Conservation (phyloP, 2,113 vertebrate species). For the Phyllostomus discolor region DNA sequence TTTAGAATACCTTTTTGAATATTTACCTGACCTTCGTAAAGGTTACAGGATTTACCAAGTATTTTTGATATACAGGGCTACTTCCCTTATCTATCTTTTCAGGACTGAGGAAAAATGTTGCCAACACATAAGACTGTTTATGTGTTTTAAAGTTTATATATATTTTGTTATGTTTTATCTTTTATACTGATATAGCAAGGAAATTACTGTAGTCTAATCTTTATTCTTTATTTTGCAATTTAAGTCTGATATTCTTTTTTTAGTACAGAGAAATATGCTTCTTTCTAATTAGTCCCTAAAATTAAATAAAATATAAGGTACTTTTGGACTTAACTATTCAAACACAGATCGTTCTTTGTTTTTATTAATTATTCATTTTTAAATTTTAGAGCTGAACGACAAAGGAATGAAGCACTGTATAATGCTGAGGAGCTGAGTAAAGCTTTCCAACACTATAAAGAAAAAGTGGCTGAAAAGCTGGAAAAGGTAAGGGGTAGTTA, state of each 20-base stretch:
- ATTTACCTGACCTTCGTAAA: background rate
- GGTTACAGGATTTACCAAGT: background rate
- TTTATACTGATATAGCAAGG: background rate
- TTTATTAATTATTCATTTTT: constrained; percentile 45
- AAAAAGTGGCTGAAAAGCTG: constrained; percentile 84
- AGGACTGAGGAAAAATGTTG: background rate
- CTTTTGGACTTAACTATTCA: constrained; percentile 34
- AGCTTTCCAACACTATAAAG: constrained; percentile 90
- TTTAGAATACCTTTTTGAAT: constrained; percentile 26
- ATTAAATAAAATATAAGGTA: constrained; percentile 20
- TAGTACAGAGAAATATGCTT: background rate
- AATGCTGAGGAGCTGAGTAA: constrained; percentile 89
- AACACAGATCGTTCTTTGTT: constrained; percentile 3
- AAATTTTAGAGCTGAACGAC: constrained; percentile 87
- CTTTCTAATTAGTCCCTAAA: background rate
- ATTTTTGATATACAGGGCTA: background rate
- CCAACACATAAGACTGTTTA: background rate
- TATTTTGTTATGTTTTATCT: background rate
- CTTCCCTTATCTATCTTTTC: constrained; percentile 6
- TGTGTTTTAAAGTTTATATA: constrained; percentile 19
- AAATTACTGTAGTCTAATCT: constrained; percentile 16
- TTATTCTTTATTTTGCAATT: constrained; percentile 6
- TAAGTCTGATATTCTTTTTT: background rate
- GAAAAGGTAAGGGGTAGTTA: constrained; percentile 81
- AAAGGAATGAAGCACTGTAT: constrained; percentile 92